Conservation (phyloP, 2,888 invertebrate species). For the Phrixothrix hirtus region DNA sequence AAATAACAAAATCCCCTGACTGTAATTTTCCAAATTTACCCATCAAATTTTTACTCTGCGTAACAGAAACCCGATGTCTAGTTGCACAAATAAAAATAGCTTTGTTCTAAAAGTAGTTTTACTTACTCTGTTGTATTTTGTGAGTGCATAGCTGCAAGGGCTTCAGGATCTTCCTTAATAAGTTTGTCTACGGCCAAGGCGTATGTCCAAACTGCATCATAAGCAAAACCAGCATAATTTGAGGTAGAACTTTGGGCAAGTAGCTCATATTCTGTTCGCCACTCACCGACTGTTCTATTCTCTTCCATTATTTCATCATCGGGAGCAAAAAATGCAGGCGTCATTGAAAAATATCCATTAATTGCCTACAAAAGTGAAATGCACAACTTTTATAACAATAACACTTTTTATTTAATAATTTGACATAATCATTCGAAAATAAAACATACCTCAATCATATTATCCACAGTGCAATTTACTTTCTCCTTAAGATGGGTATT, state of each 20-base stretch:
- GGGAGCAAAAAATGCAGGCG: conserved; percentile 68
- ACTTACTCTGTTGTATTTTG: conserved; percentile 59
- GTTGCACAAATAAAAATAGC: neutral
- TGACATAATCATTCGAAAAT: neutral
- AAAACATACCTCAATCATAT: conserved; percentile 61
- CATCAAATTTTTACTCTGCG: too few relatives aligned
- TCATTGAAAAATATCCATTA: conserved; percentile 72
- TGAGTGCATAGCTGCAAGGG: conserved; percentile 61
- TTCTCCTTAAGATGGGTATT: conserved; percentile 49
- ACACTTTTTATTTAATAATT: too few relatives aligned
- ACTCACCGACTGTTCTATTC: conserved; percentile 65
- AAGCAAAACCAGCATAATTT: conserved; percentile 74
- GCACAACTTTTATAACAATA: too few relatives aligned
- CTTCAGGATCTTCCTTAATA: conserved; percentile 63
- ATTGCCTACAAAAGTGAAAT: conserved; percentile 64
- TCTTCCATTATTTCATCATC: conserved; percentile 66
- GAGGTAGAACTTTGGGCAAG: conserved; percentile 49
- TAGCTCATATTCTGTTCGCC: conserved; percentile 59
- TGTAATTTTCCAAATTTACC: too few relatives aligned
- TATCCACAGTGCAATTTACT: conserved; percentile 64
- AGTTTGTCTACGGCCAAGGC: conserved; percentile 71
- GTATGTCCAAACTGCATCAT: conserved; percentile 83
- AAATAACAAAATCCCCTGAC: too few relatives aligned
- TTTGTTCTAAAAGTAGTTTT: conserved; percentile 1
- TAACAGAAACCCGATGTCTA: neutral